A percentile compares a stretch with the other conserved stretches of the same genome.
These are phyloP conservation scores for Athrips mouffetella DNA, from an alignment of 2,888 invertebrate species.

Conservation along the genomic window DNA sequence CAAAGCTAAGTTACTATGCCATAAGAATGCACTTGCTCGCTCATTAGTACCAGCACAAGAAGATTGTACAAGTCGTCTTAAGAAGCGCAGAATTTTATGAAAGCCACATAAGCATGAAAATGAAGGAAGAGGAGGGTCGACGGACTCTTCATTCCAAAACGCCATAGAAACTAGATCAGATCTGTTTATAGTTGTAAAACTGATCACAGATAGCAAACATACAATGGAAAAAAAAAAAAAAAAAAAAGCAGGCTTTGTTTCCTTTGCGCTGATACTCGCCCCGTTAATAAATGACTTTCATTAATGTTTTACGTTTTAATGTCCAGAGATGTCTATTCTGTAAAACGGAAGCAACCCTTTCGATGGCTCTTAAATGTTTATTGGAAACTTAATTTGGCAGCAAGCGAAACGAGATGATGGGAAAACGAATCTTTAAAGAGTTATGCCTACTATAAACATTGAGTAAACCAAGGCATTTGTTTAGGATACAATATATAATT, in stretches of 20 bases:
- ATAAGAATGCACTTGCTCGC: too few species aligned
- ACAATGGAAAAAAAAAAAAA: too few species aligned
- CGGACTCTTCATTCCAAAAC: too few species aligned
- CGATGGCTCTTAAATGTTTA: slow-evolving; percentile 3
- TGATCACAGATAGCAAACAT: too few species aligned
- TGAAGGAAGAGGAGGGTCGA: too few species aligned
- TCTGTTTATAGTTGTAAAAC: too few species aligned
- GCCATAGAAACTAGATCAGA: too few species aligned
- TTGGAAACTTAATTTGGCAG: neutral
- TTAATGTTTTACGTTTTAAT: slow-evolving; percentile 3
- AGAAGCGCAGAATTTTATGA: too few species aligned
- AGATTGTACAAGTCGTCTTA: too few species aligned
- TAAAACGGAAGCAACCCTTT: neutral
- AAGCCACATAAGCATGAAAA: too few species aligned
- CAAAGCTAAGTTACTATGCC: too few species aligned
- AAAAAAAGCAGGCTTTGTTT: slow-evolving; percentile 7
- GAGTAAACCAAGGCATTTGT: neutral
- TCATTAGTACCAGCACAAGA: too few species aligned
- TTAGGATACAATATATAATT: slow-evolving; percentile 19
- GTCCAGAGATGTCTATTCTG: neutral
- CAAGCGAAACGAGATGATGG: neutral
- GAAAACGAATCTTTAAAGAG: neutral
- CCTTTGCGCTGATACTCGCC: slow-evolving; percentile 6
- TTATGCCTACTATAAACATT: neutral
- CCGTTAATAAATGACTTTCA: slow-evolving; percentile 15